phyloP scores from a whole-genome alignment of 2,888 invertebrate species.

The Drosophila hamatofila region DNA sequence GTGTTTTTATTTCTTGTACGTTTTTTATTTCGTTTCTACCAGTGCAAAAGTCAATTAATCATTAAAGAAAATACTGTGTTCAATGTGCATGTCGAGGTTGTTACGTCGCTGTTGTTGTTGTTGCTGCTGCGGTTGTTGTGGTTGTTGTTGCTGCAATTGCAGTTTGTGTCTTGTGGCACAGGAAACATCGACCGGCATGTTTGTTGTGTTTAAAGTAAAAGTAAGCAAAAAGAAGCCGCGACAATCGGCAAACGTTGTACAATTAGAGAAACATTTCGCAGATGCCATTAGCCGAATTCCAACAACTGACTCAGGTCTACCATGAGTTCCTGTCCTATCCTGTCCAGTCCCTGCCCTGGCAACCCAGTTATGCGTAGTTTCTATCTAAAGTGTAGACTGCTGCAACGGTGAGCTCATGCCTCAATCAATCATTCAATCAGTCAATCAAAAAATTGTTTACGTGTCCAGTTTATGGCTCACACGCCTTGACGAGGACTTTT shows the following conservation, averaged over 20 bases:
- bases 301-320: conserved; percentile 55
- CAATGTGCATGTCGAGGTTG: conserved; percentile 66
- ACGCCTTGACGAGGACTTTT: conserved; percentile 47
- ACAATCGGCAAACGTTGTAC: conserved; percentile 67
- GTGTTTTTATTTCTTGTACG: conserved; percentile 51
- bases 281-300: conserved; percentile 67
- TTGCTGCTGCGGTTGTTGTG: conserved; percentile 24
- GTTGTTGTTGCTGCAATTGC: conserved; percentile 27
- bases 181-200: conserved; percentile 47
- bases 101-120: conserved; percentile 36
- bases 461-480: conserved; percentile 39
- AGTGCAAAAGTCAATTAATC: conserved; percentile 79
- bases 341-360: not conserved
- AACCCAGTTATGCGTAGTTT: conserved; percentile 36
- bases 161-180: conserved; percentile 44
- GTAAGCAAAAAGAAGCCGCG: conserved; percentile 54
- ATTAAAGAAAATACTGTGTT: conserved; percentile 74
- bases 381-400: conserved; percentile 25
- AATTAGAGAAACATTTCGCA: conserved; percentile 70
- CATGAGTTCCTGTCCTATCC: not conserved
- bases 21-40: conserved; percentile 19
- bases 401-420: conserved; percentile 27
- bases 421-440: conserved; percentile 29
- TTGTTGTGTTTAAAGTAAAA: conserved; percentile 68
- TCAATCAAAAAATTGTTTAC: conserved; percentile 35